These are phyloP conservation scores for Leucosticte australis DNA, from an alignment of 2,113 vertebrate species.

Conservation along the genomic window DNA sequence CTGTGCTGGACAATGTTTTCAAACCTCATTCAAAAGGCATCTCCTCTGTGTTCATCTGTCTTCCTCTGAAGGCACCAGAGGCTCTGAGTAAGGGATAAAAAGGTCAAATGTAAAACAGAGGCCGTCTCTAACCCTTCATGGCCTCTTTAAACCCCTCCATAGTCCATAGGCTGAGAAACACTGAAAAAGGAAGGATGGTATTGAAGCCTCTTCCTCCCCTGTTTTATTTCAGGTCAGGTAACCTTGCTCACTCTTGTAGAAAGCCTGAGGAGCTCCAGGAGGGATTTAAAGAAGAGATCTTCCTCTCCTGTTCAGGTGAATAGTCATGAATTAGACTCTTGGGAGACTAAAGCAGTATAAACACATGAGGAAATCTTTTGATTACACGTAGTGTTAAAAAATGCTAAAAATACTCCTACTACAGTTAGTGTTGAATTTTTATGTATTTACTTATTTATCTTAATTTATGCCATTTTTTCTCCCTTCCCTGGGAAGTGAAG, in stretches of 20 bases:
- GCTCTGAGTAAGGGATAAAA: neutral
- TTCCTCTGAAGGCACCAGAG: conserved; percentile 2
- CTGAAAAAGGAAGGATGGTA: neutral
- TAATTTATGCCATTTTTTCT: neutral
- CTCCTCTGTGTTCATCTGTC: neutral
- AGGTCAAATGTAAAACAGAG: conserved; percentile 41
- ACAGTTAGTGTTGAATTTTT: neutral
- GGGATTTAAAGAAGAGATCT: conserved; percentile 31
- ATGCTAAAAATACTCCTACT: neutral
- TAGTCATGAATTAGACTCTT: conserved; percentile 8
- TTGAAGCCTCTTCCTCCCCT: neutral
- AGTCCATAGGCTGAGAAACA: neutral
- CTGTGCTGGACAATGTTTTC: neutral
- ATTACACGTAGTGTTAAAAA: conserved; percentile 29
- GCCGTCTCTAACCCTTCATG: neutral
- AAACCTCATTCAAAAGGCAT: neutral
- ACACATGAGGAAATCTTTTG: conserved; percentile 29
- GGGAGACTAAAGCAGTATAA: neutral
- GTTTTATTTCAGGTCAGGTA: conserved; percentile 50
- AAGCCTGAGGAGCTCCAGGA: conserved; percentile 25
- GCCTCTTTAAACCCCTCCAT: neutral
- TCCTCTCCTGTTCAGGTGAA: conserved; percentile 30
- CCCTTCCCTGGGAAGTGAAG: neutral
- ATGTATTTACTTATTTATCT: conserved; percentile 19
- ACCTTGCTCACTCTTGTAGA: conserved; percentile 33